phyloP scores from a whole-genome alignment of 2,888 invertebrate genomes.

The Anorthoa munda region DNA sequence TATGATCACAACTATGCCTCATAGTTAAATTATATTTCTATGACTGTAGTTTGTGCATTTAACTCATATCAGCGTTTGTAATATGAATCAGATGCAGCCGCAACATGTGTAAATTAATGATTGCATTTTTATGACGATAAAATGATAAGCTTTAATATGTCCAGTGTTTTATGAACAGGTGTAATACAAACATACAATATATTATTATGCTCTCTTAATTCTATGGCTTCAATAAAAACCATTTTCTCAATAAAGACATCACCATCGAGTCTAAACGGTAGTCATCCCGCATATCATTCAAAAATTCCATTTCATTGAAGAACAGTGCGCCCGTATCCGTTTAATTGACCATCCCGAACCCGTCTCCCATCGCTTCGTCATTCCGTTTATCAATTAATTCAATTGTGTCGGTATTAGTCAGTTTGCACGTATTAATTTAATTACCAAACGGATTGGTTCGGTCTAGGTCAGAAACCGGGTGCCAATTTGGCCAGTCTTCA shows the following conservation, averaged over 20 bases:
- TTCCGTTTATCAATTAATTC: constrained; percentile 40
- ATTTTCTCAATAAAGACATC: not conserved
- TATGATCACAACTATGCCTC: not conserved
- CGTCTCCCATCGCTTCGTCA: constrained; percentile 21
- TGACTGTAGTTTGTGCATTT: not conserved
- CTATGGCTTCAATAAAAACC: not conserved
- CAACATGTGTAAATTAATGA: not conserved
- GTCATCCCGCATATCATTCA: constrained; percentile 26
- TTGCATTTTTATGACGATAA: not conserved
- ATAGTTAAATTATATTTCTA: not conserved
- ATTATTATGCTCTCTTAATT: too few relatives aligned
- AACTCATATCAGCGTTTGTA: not conserved
- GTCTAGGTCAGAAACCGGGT: constrained; percentile 53
- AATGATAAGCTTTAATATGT: not conserved
- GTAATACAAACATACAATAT: too few relatives aligned
- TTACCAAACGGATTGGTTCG: constrained; percentile 32
- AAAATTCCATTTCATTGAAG: constrained; percentile 20
- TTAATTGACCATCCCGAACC: constrained; percentile 11
- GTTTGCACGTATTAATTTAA: constrained; percentile 53
- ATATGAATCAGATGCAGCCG: not conserved
- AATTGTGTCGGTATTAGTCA: constrained; percentile 32
- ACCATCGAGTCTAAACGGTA: not conserved
- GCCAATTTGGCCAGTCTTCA: constrained; percentile 54
- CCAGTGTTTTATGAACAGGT: not conserved
- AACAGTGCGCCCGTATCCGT: constrained; percentile 44